phyloP scores from a whole-genome alignment of 2,888 invertebrate genomes.

The Nomada hirtipes region DNA sequence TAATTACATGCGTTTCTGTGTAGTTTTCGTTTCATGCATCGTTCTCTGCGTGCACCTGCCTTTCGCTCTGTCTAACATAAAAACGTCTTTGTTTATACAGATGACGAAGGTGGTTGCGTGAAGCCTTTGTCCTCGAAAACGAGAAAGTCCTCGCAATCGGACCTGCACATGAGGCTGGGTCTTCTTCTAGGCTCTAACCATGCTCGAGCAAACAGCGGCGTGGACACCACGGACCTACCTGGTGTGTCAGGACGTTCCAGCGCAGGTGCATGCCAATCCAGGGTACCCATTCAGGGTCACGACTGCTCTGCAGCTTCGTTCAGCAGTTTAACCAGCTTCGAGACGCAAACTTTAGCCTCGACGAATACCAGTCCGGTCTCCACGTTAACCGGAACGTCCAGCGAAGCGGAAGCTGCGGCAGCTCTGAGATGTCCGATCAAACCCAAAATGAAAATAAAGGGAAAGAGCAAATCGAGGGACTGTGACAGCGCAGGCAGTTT shows the following conservation, averaged over 20 bases:
- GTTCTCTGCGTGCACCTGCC: no score
- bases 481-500: slow-evolving; percentile 91
- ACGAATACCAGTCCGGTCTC: slow-evolving; percentile 96
- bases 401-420: slow-evolving; percentile 87
- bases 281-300: slow-evolving; percentile 66
- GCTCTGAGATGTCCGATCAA: slow-evolving; percentile 81
- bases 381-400: slow-evolving; percentile 93
- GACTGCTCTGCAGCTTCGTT: slow-evolving; percentile 84
- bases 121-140: slow-evolving; percentile 86
- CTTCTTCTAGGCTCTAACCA: slow-evolving; percentile 90
- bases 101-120: slow-evolving; percentile 90
- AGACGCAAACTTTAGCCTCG: slow-evolving; percentile 89
- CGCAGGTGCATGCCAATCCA: slow-evolving; percentile 48
- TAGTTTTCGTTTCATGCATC: slow-evolving; percentile 27
- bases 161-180: slow-evolving; percentile 93
- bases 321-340: slow-evolving; percentile 86
- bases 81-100: slow-evolving; percentile 81
- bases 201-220: slow-evolving; percentile 83
- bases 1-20: slow-evolving; percentile 7
- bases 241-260: slow-evolving; percentile 60
- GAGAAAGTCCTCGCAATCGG: slow-evolving; percentile 88
- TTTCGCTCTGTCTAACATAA: not conserved
- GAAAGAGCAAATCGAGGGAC: slow-evolving; percentile 77
- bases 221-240: slow-evolving; percentile 79
- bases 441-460: slow-evolving; percentile 82